These are phyloP conservation scores for Cichlasoma orientale DNA, from an alignment of 2,797 vertebrate species.

Conservation along the genomic window DNA sequence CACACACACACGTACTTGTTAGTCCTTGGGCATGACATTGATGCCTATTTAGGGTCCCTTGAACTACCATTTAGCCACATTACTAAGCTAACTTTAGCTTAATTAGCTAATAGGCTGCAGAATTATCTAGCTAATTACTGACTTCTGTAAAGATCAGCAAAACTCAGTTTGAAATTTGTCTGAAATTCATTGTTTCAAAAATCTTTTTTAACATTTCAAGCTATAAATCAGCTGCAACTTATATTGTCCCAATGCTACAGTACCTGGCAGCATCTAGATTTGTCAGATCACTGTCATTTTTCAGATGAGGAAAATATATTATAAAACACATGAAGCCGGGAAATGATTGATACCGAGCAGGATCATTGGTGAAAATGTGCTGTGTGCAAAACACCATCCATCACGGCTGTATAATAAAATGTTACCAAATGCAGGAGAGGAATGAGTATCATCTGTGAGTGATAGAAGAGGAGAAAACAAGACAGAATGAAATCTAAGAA, in stretches of 20 bases:
- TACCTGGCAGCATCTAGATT: neutral
- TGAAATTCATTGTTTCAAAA: neutral
- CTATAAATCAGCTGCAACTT: neutral
- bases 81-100: neutral
- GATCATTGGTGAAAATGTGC: conserved; percentile 40
- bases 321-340: conserved; percentile 6
- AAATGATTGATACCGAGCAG: conserved; percentile 16
- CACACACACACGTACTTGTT: too few species aligned
- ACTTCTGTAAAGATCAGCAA: neutral
- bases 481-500: conserved; percentile 34
- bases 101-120: neutral
- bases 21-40: neutral
- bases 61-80: neutral
- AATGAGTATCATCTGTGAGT: conserved; percentile 37
- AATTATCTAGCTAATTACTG: neutral
- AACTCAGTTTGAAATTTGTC: neutral
- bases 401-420: conserved; percentile 23
- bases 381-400: conserved; percentile 16
- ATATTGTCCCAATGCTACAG: neutral
- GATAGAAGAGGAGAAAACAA: conserved; percentile 34
- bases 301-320: neutral
- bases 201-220: neutral
- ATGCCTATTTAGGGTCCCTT: neutral
- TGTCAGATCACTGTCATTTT: neutral
- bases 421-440: conserved; percentile 28